These are phyloP conservation scores for Platycheirus rosarum DNA, from an alignment of 2,888 invertebrate species.

Conservation along the genomic window DNA sequence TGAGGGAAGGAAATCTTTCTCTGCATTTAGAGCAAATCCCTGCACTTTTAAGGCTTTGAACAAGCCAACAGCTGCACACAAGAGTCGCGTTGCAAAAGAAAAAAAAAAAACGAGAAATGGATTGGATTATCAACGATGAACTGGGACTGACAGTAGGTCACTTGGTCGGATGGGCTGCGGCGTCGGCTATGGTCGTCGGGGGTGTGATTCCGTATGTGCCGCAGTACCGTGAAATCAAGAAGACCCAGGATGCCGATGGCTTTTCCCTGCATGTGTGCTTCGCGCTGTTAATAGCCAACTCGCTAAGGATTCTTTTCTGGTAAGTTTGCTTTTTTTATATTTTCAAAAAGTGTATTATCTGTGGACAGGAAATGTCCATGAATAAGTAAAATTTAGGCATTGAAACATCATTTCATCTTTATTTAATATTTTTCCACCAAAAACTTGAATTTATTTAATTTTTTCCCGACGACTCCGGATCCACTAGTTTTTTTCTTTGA, in stretches of 20 bases:
- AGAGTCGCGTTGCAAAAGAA: conserved; percentile 13
- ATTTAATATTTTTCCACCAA: too few relatives aligned
- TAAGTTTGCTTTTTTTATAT: conserved; percentile 84
- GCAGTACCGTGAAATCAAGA: conserved; percentile 96
- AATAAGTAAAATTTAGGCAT: too few relatives aligned
- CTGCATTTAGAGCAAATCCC: not conserved
- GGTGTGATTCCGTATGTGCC: conserved; percentile 98
- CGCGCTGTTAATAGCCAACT: conserved; percentile 96
- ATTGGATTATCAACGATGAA: conserved; percentile 91
- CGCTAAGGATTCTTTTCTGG: conserved; percentile 98
- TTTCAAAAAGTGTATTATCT: too few relatives aligned
- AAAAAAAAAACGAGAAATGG: conserved; percentile 83
- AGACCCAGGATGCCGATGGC: conserved; percentile 96
- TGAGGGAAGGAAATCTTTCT: conserved; percentile 13
- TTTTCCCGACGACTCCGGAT: too few relatives aligned
- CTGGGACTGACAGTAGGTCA: conserved; percentile 89
- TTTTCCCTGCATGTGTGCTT: conserved; percentile 99
- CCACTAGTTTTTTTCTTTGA: too few relatives aligned
- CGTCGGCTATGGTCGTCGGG: conserved; percentile 96
- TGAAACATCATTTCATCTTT: too few relatives aligned
- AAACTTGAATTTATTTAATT: too few relatives aligned
- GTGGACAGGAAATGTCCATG: too few relatives aligned
- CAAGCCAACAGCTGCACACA: conserved; percentile 35
- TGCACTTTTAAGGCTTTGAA: conserved; percentile 22
- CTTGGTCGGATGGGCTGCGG: conserved; percentile 90